phyloP scores from a whole-genome alignment of 2,888 invertebrate species.

The Acronicta leporina region DNA sequence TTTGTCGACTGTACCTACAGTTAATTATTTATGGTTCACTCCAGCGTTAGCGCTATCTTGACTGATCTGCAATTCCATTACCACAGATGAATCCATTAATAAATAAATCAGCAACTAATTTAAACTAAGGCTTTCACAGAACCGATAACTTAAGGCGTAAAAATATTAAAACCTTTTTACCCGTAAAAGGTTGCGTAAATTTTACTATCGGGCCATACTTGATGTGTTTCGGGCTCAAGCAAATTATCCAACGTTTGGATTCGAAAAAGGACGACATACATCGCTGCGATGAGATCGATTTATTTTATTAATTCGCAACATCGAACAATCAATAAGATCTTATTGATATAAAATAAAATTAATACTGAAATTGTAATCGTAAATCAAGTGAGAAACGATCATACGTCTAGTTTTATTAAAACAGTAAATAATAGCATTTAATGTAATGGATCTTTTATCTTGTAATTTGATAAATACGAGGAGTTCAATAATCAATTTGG shows the following conservation, averaged over 20 bases:
- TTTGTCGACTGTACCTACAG: too few species aligned
- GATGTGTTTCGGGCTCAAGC: conserved; percentile 50
- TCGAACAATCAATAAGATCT: conserved; percentile 35
- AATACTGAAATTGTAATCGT: conserved; percentile 2
- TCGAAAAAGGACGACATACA: conserved; percentile 44
- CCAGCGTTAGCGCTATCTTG: too few species aligned
- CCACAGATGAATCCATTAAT: conserved; percentile 14
- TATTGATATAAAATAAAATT: conserved; percentile 11
- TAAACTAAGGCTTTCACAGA: conserved; percentile 34
- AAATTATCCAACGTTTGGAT: conserved; percentile 45
- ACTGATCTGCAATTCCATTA: conserved; percentile 1
- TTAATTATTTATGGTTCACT: too few species aligned
- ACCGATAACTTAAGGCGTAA: conserved; percentile 36
- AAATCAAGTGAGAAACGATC: conserved; percentile 2
- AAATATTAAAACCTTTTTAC: conserved; percentile 50
- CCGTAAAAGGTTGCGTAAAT: conserved; percentile 54
- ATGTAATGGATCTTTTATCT: not conserved
- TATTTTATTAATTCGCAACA: conserved; percentile 48
- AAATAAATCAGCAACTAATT: conserved; percentile 29
- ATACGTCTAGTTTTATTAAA: conserved; percentile 2
- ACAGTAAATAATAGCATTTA: conserved; percentile 2
- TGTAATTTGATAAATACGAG: not conserved
- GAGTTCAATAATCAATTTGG: too few species aligned
- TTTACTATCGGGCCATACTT: conserved; percentile 51
- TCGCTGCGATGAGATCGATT: conserved; percentile 33